phyloP scores from a whole-genome alignment of 1,140 invertebrate species.

The Philaenus spumarius region DNA sequence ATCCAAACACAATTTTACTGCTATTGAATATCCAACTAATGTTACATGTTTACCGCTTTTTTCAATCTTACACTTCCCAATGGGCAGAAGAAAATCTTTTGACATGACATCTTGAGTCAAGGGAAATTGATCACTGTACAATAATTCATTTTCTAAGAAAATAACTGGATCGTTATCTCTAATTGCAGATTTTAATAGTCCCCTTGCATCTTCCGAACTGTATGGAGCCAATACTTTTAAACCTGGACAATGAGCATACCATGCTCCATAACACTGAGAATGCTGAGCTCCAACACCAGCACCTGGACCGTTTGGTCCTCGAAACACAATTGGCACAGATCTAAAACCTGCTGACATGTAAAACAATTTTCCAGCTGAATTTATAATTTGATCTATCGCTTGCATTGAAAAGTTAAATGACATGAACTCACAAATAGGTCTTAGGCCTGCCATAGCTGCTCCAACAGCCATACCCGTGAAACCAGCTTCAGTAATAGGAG shows the following conservation, averaged over 20 bases:
- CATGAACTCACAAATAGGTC: slow-evolving; percentile 99
- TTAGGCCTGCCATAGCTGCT: slow-evolving; percentile 87
- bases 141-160: slow-evolving; percentile 91
- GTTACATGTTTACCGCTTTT: slow-evolving; percentile 77
- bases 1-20: slow-evolving; percentile 76
- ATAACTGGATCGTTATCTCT: slow-evolving; percentile 94
- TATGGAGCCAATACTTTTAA: slow-evolving; percentile 87
- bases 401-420: slow-evolving; percentile 99
- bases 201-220: slow-evolving; percentile 86
- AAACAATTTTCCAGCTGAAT: slow-evolving; percentile 96
- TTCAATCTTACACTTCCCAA: slow-evolving; percentile 79
- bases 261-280: slow-evolving; percentile 96
- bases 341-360: slow-evolving; percentile 95
- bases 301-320: slow-evolving; percentile 97
- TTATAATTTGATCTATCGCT: slow-evolving; percentile 97
- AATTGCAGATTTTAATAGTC: slow-evolving; percentile 90
- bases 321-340: slow-evolving; percentile 94
- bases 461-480: slow-evolving; percentile 95
- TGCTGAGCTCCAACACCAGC: slow-evolving; percentile 95
- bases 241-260: slow-evolving; percentile 95
- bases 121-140: slow-evolving; percentile 87
- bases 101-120: slow-evolving; percentile 85
- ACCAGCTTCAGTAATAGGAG: slow-evolving; percentile 96
- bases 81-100: slow-evolving; percentile 86
- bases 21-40: slow-evolving; percentile 83